Evolutionary conservation across 2,888 invertebrate species (phyloP).

Genomic region (Neuroscelio doddi): DNA sequence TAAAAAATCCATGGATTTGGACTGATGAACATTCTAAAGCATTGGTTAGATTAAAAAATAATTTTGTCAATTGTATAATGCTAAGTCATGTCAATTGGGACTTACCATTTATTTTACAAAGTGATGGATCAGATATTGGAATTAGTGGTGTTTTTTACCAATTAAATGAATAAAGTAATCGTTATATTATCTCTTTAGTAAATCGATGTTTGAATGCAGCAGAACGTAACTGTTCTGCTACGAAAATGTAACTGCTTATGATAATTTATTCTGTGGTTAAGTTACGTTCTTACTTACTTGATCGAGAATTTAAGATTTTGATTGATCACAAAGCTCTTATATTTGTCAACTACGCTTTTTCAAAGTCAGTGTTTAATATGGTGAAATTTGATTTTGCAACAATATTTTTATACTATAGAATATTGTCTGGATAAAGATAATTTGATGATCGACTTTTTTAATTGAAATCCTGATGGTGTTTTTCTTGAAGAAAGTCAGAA

Average conservation of each 20-base stretch:
- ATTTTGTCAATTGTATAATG: conserved; percentile 10
- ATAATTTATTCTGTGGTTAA: conserved; percentile 21
- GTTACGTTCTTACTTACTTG: conserved; percentile 10
- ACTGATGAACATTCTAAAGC: conserved; percentile 4
- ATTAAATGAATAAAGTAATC: conserved; percentile 1
- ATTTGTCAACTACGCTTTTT: conserved; percentile 16
- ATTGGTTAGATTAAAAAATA: conserved; percentile 9
- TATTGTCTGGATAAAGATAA: conserved; percentile 19
- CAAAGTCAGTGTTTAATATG: conserved; percentile 13
- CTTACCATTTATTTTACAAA: conserved; percentile 16
- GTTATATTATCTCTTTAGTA: conserved; percentile 12
- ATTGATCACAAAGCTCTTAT: conserved; percentile 24
- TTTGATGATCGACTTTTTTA: conserved; percentile 7
- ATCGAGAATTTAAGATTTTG: conserved; percentile 7
- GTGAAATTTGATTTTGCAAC: conserved; percentile 19
- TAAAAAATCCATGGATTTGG: conserved; percentile 20
- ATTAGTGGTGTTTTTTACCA: conserved; percentile 20
- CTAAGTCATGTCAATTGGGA: conserved; percentile 11
- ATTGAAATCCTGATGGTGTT: conserved; percentile 10
- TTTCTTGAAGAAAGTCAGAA: conserved; percentile 3
- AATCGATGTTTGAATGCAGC: conserved; percentile 13
- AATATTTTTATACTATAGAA: conserved; percentile 13
- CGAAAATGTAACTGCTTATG: conserved; percentile 10
- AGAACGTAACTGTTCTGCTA: conserved; percentile 17
- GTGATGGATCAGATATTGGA: conserved; percentile 18